A percentile compares a stretch with the other conserved stretches of the same genome.
These are phyloP conservation scores for Mylabris sibirica DNA, from an alignment of 2,888 invertebrate genomes.

Conservation along the genomic window DNA sequence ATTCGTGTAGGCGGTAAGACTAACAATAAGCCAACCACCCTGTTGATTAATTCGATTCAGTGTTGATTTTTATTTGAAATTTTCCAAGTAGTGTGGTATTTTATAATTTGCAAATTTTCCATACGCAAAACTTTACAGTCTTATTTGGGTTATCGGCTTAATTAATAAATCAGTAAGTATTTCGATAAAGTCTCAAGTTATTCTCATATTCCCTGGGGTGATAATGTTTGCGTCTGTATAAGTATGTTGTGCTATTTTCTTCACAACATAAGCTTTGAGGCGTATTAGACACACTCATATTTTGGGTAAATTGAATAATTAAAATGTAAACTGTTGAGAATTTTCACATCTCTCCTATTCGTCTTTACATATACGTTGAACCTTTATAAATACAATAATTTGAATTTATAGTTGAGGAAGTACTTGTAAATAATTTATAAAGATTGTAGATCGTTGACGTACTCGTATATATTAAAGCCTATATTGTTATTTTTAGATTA, in stretches of 20 bases:
- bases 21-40: background rate
- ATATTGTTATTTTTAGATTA: background rate
- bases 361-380: conserved; percentile 17
- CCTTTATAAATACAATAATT: conserved; percentile 18
- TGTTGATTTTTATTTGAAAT: background rate
- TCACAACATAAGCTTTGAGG: background rate
- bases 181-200: background rate
- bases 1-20: background rate
- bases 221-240: background rate
- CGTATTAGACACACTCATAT: background rate
- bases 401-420: conserved; percentile 12
- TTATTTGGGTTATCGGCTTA: background rate
- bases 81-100: background rate
- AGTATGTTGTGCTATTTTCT: background rate
- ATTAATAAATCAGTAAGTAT: background rate
- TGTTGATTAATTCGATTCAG: background rate
- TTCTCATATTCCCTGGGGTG: background rate
- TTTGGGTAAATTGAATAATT: conserved; percentile 29
- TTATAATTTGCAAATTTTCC: background rate
- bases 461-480: background rate
- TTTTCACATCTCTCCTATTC: too few species aligned
- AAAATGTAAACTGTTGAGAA: conserved; percentile 20
- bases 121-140: background rate
- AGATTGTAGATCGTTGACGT: background rate
- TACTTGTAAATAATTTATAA: conserved; percentile 20